Base-by-base conservation (phyloP, 2,888 invertebrate species). In the Diarsia brunnea region DNA sequence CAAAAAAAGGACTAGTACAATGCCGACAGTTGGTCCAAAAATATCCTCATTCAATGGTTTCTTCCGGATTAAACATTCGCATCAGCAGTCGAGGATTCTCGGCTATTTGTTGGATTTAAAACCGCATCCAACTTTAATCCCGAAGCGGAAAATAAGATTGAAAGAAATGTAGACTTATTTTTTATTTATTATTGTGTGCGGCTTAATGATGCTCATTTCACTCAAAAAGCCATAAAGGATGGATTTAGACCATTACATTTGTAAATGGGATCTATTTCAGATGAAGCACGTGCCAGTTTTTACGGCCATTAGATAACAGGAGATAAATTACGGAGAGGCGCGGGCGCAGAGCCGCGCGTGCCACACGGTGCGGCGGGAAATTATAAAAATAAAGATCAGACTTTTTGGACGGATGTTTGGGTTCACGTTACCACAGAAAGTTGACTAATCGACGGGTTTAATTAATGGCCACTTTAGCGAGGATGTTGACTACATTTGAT, bases 221-320 rank as follows among this genome's bases (percentile, higher is more conserved):
- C 83, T 84, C 64, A 64, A 82, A 82, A 78, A 84, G 21, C 79
- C 65, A 82, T 88, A 82, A 88, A 85, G 74, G 61, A 75, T 77
- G 61, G 61, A 82, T 80, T 78, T 79, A 87, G 69, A 55, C 58
- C 49, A 43, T 43, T 85, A 55, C 87, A 83, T 84, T 81, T 85
- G 69, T 79, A 85, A 75, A 87, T 70, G 72, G 86, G 78, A 80
- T 89, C 88, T 89, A 88, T 91, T 91, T 89, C 79, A 86, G 85
- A 80, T 81, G 78, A 76, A 87, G 91, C 94, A 93, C 94, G 93
- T 90, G 94, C 89, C 91, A 87, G 79, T 91, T 93, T 94, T 93
- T 92, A 91, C 87, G 90, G 90, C 91, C 88, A 92, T 93, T 94
- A 94, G 93, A 94, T 93, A 92, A 90, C 89, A 89, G 87, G 87